These are phyloP conservation scores for Euspilapteryx auroguttella DNA, from an alignment of 2,888 invertebrate genomes.

Conservation along the genomic window DNA sequence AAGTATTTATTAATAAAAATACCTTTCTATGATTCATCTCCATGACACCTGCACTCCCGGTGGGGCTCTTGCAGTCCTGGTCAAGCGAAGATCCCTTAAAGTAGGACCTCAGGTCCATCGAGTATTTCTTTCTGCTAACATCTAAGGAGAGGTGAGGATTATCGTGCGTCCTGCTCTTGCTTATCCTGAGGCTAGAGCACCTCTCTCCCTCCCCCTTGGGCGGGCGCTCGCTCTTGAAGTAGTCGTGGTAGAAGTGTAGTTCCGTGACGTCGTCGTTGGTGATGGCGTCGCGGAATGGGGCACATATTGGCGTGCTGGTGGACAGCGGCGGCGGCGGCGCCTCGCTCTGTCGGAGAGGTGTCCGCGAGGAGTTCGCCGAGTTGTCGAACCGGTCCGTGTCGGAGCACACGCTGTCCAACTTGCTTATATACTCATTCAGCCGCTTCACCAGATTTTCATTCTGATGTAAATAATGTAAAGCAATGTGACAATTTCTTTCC, in stretches of 20 bases:
- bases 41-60: no score
- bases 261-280: conserved; percentile 17
- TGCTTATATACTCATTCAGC: conserved; percentile 75
- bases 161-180: conserved; percentile 18
- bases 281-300: conserved; percentile 11
- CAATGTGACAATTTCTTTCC: no score
- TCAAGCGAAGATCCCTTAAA: conserved; percentile 32
- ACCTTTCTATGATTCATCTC: no score
- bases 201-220: neutral
- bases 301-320: conserved; percentile 31
- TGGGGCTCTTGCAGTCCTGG: no score
- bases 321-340: conserved; percentile 28
- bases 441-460: no score
- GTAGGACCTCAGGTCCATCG: conserved; percentile 15
- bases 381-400: conserved; percentile 71
- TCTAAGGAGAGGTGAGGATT: conserved; percentile 26
- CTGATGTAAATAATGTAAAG: no score
- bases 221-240: conserved; percentile 27
- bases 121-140: conserved; percentile 21
- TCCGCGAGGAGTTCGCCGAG: conserved; percentile 58
- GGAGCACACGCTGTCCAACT: conserved; percentile 70
- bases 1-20: no score
- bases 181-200: conserved; percentile 1
- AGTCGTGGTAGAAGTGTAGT: conserved; percentile 37
- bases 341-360: no score